Conservation (phyloP, 2,797 vertebrate genomes). For the Parotocinclus haroldoi region DNA sequence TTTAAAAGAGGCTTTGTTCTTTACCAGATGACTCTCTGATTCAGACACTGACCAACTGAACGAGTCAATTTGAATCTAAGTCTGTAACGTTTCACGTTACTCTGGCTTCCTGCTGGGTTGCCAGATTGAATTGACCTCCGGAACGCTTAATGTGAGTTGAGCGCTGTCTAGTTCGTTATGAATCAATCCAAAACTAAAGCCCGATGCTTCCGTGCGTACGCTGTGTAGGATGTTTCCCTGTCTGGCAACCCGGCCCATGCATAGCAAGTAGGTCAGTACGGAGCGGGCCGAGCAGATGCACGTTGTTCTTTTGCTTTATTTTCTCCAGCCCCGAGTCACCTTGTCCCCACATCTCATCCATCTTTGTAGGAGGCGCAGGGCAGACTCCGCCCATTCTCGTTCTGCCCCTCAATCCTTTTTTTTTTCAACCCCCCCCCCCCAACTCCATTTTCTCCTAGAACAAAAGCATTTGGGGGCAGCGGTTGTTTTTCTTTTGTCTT, state of each 20-base stretch:
- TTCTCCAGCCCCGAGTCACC: conserved; percentile 30
- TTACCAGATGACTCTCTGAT: no score
- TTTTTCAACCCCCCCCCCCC: not conserved
- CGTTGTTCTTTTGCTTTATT: conserved; percentile 9
- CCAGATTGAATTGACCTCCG: no score
- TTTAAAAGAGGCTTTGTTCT: no score
- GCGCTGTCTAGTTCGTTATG: not conserved
- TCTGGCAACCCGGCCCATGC: conserved; percentile 18
- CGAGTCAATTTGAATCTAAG: no score
- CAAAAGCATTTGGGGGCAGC: no score
- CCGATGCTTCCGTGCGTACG: not conserved
- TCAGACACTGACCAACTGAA: no score
- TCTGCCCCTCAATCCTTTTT: not conserved
- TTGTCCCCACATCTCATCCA: conserved; percentile 31
- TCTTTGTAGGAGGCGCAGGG: conserved; percentile 14
- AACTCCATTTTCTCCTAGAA: no score
- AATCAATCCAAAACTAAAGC: not conserved
- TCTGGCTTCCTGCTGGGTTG: not conserved
- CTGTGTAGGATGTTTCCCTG: not conserved
- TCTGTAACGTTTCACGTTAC: not conserved
- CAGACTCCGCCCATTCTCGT: conserved; percentile 15
- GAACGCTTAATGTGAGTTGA: no score
- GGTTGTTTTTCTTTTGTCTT: not conserved
- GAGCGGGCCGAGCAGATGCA: no score
- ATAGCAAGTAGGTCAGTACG: conserved; percentile 19